phyloP scores from a whole-genome alignment of 2,113 vertebrate species.

The Pampusana beccarii region DNA sequence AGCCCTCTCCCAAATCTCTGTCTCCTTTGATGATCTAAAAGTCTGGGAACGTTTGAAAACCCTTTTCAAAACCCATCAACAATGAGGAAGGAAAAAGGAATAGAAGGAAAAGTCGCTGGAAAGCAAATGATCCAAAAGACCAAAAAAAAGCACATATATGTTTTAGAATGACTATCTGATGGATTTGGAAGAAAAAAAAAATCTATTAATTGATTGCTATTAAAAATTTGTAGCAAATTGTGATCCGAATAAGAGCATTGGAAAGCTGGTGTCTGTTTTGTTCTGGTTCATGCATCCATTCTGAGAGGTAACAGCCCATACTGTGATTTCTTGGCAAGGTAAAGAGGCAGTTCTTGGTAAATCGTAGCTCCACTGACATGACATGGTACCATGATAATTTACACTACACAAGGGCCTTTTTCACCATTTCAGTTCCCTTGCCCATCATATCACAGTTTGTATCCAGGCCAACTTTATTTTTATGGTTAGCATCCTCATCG shows the following conservation, averaged over 20 bases:
- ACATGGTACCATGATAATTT: not conserved
- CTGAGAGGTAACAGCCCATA: not conserved
- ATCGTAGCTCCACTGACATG: not conserved
- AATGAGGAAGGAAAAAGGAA: not conserved
- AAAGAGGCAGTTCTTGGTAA: not conserved
- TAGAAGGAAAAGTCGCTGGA: not conserved
- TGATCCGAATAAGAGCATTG: not conserved
- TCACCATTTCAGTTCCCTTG: not conserved
- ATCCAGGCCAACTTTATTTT: not conserved
- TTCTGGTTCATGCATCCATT: slow-evolving; percentile 18
- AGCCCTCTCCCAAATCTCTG: not conserved
- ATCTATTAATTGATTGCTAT: not conserved
- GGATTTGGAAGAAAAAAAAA: not conserved
- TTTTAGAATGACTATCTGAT: not conserved
- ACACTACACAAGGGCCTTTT: not conserved
- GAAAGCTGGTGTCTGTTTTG: not conserved
- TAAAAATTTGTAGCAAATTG: not conserved
- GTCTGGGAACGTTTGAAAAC: not conserved
- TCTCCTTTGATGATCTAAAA: not conserved
- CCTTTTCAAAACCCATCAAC: not conserved
- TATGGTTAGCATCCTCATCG: not conserved
- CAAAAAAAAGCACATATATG: not conserved
- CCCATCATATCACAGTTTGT: not conserved
- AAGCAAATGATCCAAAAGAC: not conserved
- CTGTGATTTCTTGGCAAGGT: slow-evolving; percentile 12